These are phyloP conservation scores for Ennomos fuscantarius DNA, from an alignment of 2,888 invertebrate species.

Conservation along the genomic window DNA sequence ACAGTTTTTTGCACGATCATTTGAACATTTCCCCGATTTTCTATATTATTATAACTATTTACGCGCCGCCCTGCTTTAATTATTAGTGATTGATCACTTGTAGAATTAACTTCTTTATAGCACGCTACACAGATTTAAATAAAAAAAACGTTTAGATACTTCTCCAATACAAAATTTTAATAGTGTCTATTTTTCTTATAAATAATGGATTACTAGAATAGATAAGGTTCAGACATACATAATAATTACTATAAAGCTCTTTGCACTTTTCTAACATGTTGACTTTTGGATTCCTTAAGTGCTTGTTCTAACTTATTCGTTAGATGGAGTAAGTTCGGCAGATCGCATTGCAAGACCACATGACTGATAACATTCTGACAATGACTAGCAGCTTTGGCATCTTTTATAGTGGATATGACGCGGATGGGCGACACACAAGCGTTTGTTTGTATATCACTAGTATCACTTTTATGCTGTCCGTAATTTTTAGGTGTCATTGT, in stretches of 20 bases:
- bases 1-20: too few species aligned
- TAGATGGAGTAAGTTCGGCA: slow-evolving; percentile 83
- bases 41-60: too few species aligned
- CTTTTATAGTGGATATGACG: slow-evolving; percentile 62
- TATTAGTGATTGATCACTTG: too few species aligned
- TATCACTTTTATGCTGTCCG: slow-evolving; percentile 49
- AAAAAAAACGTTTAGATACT: too few species aligned
- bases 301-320: slow-evolving; percentile 83
- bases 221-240: too few species aligned
- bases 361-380: slow-evolving; percentile 72
- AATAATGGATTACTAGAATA: too few species aligned
- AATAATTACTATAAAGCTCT: slow-evolving; percentile 59
- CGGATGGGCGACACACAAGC: slow-evolving; percentile 42
- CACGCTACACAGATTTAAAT: too few species aligned
- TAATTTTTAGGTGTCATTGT: slow-evolving; percentile 65
- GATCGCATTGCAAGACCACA: slow-evolving; percentile 80
- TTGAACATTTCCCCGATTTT: too few species aligned
- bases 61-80: too few species aligned
- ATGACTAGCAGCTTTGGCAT: slow-evolving; percentile 73
- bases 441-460: slow-evolving; percentile 30
- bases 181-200: too few species aligned
- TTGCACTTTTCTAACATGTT: slow-evolving; percentile 83
- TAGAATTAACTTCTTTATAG: too few species aligned
- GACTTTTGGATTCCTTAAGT: slow-evolving; percentile 83
- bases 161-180: too few species aligned